These are phyloP conservation scores for Episyrphus balteatus DNA, from an alignment of 1,140 invertebrate genomes.

Conservation along the genomic window DNA sequence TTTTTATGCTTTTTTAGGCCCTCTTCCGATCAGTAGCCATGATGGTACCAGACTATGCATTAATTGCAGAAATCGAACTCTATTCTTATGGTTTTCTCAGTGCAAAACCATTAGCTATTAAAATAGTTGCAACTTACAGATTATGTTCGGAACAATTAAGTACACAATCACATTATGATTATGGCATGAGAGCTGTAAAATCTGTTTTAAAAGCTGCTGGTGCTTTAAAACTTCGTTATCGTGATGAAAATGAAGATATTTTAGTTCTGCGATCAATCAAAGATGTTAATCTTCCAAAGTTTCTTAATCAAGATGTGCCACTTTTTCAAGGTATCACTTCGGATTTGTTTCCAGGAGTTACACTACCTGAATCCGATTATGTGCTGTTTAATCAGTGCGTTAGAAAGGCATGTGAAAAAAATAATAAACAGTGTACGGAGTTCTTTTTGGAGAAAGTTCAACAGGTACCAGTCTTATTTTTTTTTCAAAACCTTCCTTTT, in stretches of 20 bases:
- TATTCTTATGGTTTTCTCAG: conserved; percentile 90
- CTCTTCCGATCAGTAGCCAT: conserved; percentile 92
- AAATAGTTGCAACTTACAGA: conserved; percentile 89
- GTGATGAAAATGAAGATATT: conserved; percentile 70
- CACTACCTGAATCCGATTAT: conserved; percentile 64
- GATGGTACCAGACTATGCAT: conserved; percentile 95
- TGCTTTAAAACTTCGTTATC: conserved; percentile 80
- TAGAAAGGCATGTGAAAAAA: conserved; percentile 52
- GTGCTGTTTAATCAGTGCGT: conserved; percentile 49
- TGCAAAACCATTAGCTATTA: conserved; percentile 78
- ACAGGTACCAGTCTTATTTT: conserved; percentile 10
- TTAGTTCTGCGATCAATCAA: conserved; percentile 79
- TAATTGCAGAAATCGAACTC: conserved; percentile 88
- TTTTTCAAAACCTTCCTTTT: neutral
- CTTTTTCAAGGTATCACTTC: conserved; percentile 80
- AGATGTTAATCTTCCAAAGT: conserved; percentile 90
- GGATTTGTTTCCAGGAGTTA: conserved; percentile 78
- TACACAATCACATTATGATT: conserved; percentile 93
- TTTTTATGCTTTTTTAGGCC: conserved; percentile 45
- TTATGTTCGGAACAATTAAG: conserved; percentile 91
- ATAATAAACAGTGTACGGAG: conserved; percentile 72
- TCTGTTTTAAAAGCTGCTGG: conserved; percentile 82
- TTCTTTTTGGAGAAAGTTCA: conserved; percentile 85
- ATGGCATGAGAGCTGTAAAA: conserved; percentile 84
- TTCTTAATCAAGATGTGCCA: conserved; percentile 76